Conservation (phyloP, 2,888 invertebrate species). For the Phlogophora meticulosa region DNA sequence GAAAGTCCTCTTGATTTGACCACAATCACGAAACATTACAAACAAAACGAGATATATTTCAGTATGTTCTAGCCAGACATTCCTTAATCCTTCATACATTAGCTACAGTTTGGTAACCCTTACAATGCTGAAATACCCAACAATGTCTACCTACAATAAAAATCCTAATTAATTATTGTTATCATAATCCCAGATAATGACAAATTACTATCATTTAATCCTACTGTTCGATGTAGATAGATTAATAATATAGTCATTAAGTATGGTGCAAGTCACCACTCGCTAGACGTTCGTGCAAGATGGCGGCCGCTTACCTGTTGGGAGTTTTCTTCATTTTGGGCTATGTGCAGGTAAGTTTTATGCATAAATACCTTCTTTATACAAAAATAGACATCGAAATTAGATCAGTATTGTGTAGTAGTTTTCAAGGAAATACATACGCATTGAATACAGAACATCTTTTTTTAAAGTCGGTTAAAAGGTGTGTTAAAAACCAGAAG, state of each 20-base stretch:
- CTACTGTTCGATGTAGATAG: slow-evolving; percentile 26
- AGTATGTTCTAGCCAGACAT: too few relatives aligned
- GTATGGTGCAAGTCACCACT: slow-evolving; percentile 22
- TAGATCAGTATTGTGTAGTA: too few relatives aligned
- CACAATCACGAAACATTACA: too few relatives aligned
- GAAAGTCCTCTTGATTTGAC: too few relatives aligned
- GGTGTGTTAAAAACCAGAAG: too few relatives aligned
- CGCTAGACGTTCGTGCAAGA: slow-evolving; percentile 17
- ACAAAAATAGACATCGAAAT: too few relatives aligned
- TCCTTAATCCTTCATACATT: background rate
- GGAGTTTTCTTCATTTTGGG: slow-evolving; percentile 51
- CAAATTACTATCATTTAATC: slow-evolving; percentile 53
- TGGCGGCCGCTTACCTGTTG: slow-evolving; percentile 53
- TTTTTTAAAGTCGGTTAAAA: too few relatives aligned
- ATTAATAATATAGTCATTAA: slow-evolving; percentile 12
- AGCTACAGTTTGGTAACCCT: slow-evolving; percentile 25
- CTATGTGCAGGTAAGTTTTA: slow-evolving; percentile 53
- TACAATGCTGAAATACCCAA: slow-evolving; percentile 31
- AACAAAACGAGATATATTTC: too few relatives aligned
- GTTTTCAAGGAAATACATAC: too few relatives aligned
- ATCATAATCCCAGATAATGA: slow-evolving; percentile 53
- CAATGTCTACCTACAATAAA: slow-evolving; percentile 29
- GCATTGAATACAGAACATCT: too few relatives aligned
- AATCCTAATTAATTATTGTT: slow-evolving; percentile 46
- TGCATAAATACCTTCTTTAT: too few relatives aligned